Evolutionary conservation across 2,113 vertebrate genomes (phyloP).

Genomic region (Oenanthe oenanthe): DNA sequence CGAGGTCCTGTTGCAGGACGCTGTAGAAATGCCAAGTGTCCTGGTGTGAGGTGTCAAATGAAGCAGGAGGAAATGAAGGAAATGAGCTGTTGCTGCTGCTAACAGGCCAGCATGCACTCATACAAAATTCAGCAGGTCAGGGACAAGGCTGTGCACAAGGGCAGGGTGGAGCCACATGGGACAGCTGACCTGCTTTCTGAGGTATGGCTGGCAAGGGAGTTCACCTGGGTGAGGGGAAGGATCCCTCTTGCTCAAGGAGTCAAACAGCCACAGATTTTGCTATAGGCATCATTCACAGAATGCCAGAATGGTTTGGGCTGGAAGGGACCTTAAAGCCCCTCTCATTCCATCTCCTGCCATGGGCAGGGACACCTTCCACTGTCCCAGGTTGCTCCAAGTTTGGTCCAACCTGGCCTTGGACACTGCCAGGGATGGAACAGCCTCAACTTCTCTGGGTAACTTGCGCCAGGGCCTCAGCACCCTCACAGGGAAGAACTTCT

Average conservation of each 20-base stretch:
- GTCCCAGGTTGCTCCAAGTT: not conserved
- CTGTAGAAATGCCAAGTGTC: not conserved
- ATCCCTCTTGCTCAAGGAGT: not conserved
- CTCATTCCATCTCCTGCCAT: not conserved
- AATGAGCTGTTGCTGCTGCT: not conserved
- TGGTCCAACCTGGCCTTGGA: fast-evolving
- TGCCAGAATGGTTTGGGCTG: not conserved
- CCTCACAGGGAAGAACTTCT: not conserved
- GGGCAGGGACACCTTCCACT: not conserved
- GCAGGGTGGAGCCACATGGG: not conserved
- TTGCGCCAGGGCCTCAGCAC: not conserved
- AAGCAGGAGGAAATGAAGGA: not conserved
- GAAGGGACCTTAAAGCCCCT: not conserved
- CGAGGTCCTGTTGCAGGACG: not conserved
- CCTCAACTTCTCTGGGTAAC: not conserved
- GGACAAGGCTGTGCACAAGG: not conserved
- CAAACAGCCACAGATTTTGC: not conserved
- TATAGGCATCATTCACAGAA: not conserved
- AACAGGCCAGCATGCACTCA: not conserved
- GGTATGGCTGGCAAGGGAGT: not conserved
- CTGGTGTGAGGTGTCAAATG: not conserved
- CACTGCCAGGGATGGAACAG: not conserved
- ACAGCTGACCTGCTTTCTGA: not conserved
- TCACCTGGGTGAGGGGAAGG: not conserved
- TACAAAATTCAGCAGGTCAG: not conserved